phyloP scores from a whole-genome alignment of 2,888 invertebrate genomes.

The Drosophila sordidapex region DNA sequence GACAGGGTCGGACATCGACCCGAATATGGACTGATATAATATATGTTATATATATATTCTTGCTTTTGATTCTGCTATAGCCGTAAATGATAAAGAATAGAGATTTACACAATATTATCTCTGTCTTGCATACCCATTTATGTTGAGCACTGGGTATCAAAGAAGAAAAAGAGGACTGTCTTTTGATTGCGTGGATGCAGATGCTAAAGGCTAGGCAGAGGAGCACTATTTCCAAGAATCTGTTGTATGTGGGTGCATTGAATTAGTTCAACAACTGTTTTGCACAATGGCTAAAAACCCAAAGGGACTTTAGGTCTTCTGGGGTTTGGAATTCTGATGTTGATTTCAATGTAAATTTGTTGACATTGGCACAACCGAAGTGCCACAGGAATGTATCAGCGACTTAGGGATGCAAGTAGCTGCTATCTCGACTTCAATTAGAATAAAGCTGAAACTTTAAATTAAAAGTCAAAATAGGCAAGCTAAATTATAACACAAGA shows the following conservation, averaged over 20 bases:
- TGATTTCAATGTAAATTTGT: constrained; percentile 74
- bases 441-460: not conserved
- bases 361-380: constrained; percentile 43
- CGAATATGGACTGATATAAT: not conserved
- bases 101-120: not conserved
- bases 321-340: constrained; percentile 16
- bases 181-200: constrained; percentile 47
- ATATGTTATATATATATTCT: not conserved
- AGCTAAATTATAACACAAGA: not conserved
- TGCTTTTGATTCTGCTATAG: not conserved
- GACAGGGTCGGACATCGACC: not conserved
- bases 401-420: constrained; percentile 32
- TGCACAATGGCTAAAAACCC: constrained; percentile 44
- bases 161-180: constrained; percentile 28
- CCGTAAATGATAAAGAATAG: not conserved
- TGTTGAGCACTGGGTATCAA: not conserved
- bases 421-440: constrained; percentile 10
- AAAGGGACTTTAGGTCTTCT: constrained; percentile 7
- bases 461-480: not conserved
- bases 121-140: not conserved
- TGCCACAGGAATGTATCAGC: constrained; percentile 69
- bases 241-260: constrained; percentile 69
- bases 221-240: constrained; percentile 7
- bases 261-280: constrained; percentile 71
- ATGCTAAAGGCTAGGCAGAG: constrained; percentile 27